Evolutionary conservation across 1,140 invertebrate species (phyloP), one percentile per base, ranked within the genome.

Genomic region (Drosophila mauritiana): DNA sequence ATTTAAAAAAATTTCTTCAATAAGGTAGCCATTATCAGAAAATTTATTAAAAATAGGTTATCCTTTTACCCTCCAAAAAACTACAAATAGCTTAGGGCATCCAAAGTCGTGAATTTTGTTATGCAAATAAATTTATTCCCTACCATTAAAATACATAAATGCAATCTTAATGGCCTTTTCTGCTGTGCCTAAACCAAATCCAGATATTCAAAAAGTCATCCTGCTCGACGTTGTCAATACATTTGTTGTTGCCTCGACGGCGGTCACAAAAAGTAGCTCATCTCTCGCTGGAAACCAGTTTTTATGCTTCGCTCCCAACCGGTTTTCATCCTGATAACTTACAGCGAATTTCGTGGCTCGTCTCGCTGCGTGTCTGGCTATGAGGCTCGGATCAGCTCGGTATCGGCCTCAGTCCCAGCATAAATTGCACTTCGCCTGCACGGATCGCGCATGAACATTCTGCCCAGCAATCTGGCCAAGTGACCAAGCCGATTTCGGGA

Each of bases 271-370:
- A 75, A 75, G 73, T 75, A 76, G 73, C 73, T 76, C 73, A 75
- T 76, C 72, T 73, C 72, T 74, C 39, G 51, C 57, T 63, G 69
- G 73, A 76, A 76, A 76, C 73, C 73, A 76, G 73, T 76, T 76
- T 76, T 76, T 76, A 76, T 76, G 73, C 73, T 76, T 58, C 49
- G 72, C 73, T 67, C 59, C 31, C 54, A 76, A 76, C 73, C 73
- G 73, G 73, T 76, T 76, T 75, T 76, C 73, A 76, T 76, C 73
- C 73, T 75, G 73, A 75, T 75, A 75, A 65, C 73, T 75, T 73
- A 73, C 69, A 73, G 69, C 68, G 55, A 73, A 73, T 57, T 65
- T 75, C 62, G 73, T 73, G 70, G 74, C 68, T 72, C 43, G 70
- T 74, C 68, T 72, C 43, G 58, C 51, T 75, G 70, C 31, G 67